Base-by-base conservation (phyloP, 23 tunicate genomes). In the Diplosoma virens region DNA sequence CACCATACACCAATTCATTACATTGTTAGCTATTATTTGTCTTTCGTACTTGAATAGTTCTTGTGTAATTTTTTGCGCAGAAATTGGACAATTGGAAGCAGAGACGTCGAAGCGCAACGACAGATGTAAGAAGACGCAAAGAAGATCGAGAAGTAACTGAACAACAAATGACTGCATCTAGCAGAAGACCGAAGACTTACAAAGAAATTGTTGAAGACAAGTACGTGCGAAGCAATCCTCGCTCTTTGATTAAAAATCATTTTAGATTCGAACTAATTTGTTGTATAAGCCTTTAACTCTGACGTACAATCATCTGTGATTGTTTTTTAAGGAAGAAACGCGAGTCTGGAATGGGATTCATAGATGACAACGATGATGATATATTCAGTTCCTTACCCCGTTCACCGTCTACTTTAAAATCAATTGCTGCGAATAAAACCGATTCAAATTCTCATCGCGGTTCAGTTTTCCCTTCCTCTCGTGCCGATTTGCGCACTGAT, bases 191-290 rank as follows among this genome's bases (percentile, higher is more conserved):
- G 18, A 92, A 92, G 61, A 92, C 97, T 0, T 92, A 80, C 67
- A 76, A 69, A 58, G 92, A 92, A 71, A 92, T 92, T 30, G 71
- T 92, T 25, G 92, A 92, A 75, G 92, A 85, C 47, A 92, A 92
- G 90, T 85, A 70, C 22, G 84, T 67, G 52, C 11, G 11, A 45
- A 9, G 52, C 16, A 16, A 9, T 11, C 11, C 14, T 45, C 52
- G 16, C 52, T n/a, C n/a, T n/a, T n/a, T n/a, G n/a, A n/a, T n/a
- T n/a, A n/a, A n/a, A n/a, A n/a, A n/a, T n/a, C n/a, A n/a, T n/a
- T n/a, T n/a, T n/a, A n/a, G n/a, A n/a, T n/a, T n/a, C n/a, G n/a
- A n/a, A n/a, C n/a, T n/a, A n/a, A n/a, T n/a, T n/a, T n/a, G n/a
- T n/a, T n/a, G n/a, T n/a, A n/a, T n/a, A n/a, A n/a, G n/a, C n/a